Conservation (phyloP, 2,888 invertebrate species). For the Pristionchus maxplancki region DNA sequence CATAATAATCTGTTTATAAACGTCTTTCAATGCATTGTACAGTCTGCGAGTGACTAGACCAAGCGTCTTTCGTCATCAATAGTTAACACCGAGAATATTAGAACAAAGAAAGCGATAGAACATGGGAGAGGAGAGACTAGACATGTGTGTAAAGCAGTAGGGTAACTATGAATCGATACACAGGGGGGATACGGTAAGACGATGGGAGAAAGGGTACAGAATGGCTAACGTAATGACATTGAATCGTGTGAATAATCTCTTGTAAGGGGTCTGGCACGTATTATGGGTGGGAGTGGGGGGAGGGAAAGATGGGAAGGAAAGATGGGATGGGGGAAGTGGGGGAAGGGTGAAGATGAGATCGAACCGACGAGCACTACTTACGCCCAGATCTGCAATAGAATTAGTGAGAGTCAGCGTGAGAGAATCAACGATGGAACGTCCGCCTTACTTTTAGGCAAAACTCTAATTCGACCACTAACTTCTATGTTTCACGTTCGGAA, state of each 20-base stretch:
- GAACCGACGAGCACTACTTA: not conserved
- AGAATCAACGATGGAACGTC: no score
- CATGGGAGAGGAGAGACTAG: not conserved
- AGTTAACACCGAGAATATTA: not conserved
- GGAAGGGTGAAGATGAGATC: not conserved
- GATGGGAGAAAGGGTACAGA: not conserved
- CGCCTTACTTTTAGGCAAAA: no score
- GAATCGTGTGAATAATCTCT: constrained; percentile 28
- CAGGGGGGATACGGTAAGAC: not conserved
- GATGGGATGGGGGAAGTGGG: not conserved
- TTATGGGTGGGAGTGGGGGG: not conserved
- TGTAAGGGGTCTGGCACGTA: not conserved
- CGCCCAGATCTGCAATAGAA: constrained; percentile 48
- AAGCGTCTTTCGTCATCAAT: not conserved
- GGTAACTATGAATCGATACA: not conserved
- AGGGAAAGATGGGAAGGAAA: not conserved
- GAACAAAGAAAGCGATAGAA: not conserved
- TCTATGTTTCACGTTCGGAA: no score
- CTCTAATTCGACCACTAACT: no score
- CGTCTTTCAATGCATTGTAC: not conserved
- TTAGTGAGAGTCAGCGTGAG: no score
- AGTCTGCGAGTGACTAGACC: constrained; percentile 9
- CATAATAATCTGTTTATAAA: constrained; percentile 1
- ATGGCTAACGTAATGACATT: not conserved
- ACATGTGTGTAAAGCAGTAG: constrained; percentile 1